Conservation (phyloP, 2,797 vertebrate genomes). For the Yasuhikotakia modesta region DNA sequence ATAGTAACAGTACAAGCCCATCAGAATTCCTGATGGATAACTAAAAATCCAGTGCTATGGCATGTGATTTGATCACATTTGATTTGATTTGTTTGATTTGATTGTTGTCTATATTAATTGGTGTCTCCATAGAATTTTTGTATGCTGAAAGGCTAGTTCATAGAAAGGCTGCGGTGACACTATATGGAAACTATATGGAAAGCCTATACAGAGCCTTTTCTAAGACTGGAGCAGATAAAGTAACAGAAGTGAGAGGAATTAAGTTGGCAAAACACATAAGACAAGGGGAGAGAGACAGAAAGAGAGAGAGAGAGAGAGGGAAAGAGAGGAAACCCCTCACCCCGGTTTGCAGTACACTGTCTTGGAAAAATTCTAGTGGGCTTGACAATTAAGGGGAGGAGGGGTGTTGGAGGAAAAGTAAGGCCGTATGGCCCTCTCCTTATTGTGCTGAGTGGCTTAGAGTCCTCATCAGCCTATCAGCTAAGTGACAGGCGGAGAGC, state of each 20-base stretch:
- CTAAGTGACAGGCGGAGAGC: constrained; percentile 99
- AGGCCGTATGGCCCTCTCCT: constrained; percentile 95
- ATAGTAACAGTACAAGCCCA: no score
- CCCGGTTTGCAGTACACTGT: constrained; percentile 72
- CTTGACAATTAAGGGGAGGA: constrained; percentile 92
- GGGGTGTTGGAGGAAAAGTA: constrained; percentile 71
- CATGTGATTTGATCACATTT: no score
- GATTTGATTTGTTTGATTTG: no score
- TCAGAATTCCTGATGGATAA: no score
- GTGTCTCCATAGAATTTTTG: no score
- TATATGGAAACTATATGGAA: no score
- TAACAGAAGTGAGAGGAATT: constrained; percentile 34
- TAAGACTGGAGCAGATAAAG: constrained; percentile 34
- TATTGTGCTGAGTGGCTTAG: constrained; percentile 99
- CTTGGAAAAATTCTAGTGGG: constrained; percentile 96
- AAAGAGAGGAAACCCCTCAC: constrained; percentile 35
- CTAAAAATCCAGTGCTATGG: no score
- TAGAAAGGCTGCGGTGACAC: no score
- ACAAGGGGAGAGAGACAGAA: constrained; percentile 40
- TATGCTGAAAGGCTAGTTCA: no score
- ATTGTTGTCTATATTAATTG: no score
- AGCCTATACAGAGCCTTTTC: no score
- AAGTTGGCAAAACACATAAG: constrained; percentile 19
- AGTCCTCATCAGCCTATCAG: constrained; percentile 99
- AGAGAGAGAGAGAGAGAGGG: constrained; percentile 64